Conservation (phyloP, 2,797 vertebrate genomes). For the Mus minutoides region DNA sequence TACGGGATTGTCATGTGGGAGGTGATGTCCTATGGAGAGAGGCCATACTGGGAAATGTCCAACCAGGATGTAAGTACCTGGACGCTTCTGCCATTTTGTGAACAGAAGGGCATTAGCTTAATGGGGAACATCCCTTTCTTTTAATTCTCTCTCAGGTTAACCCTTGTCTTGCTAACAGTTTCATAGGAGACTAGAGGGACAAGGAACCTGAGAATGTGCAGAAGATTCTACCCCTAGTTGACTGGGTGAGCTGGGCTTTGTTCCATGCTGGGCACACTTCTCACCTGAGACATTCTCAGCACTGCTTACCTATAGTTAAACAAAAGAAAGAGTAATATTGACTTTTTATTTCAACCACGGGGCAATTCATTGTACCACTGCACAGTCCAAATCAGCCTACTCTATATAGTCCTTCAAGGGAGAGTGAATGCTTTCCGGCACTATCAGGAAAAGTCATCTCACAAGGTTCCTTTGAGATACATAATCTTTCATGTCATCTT, state of each 20-base stretch:
- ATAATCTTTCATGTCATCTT: background rate
- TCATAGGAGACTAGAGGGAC: background rate
- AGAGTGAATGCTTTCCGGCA: conserved; percentile 8
- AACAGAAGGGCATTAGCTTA: background rate
- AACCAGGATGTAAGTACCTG: conserved; percentile 96
- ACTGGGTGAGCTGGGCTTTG: background rate
- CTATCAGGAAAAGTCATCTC: conserved; percentile 22
- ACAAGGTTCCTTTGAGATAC: background rate
- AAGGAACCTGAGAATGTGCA: background rate
- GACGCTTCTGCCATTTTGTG: fast-evolving
- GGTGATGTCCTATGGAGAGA: conserved; percentile 98
- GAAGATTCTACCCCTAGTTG: background rate
- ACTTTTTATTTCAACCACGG: background rate
- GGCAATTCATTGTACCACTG: background rate
- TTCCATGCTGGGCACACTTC: background rate
- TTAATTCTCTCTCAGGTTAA: background rate
- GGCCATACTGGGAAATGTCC: conserved; percentile 99
- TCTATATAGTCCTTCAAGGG: background rate
- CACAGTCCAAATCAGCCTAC: conserved; percentile 34
- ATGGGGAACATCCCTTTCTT: background rate
- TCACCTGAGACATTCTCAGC: background rate
- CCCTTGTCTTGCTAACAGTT: background rate
- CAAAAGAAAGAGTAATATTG: background rate
- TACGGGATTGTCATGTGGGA: conserved; percentile 99
- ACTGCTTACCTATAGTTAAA: background rate